These are phyloP conservation scores for Bradysia coprophila DNA, from an alignment of 1,140 invertebrate species.

Conservation along the genomic window DNA sequence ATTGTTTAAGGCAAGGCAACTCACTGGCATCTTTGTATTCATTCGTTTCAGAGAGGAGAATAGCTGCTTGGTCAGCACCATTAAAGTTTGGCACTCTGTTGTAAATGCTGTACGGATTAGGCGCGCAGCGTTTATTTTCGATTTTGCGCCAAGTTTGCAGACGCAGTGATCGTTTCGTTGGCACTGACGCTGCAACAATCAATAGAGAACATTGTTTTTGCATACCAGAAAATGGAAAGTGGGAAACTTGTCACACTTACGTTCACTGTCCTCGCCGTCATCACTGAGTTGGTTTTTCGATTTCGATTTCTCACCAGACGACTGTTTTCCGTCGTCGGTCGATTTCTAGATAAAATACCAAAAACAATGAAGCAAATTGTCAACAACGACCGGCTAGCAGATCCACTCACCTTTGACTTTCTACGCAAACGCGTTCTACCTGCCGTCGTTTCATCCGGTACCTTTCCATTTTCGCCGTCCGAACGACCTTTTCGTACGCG, in stretches of 20 bases:
- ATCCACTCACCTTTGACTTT: no score
- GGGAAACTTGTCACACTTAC: no score
- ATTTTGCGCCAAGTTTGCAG: conserved; percentile 22
- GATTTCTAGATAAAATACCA: background rate
- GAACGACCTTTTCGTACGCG: background rate
- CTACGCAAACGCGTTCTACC: no score
- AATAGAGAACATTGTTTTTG: no score
- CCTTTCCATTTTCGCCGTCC: no score
- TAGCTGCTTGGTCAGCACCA: conserved; percentile 32
- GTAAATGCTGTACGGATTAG: conserved; percentile 31
- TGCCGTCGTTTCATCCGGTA: no score
- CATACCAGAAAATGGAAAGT: no score
- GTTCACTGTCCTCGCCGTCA: background rate
- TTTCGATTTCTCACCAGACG: background rate
- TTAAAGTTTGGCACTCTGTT: conserved; percentile 47
- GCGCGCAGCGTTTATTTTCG: conserved; percentile 31
- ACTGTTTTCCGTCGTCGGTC: background rate
- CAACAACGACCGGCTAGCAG: no score
- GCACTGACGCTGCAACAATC: conserved; percentile 8
- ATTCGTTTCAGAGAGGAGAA: conserved; percentile 28
- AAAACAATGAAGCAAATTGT: no score
- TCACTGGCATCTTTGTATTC: conserved; percentile 37
- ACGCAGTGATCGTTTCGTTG: conserved; percentile 20
- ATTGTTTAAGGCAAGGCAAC: no score
- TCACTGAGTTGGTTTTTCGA: background rate